Percentiles rank a stretch among this genome's conserved stretches.
These are phyloP conservation scores for Alectoris magna DNA, from an alignment of 2,797 vertebrate genomes.

Conservation along the genomic window DNA sequence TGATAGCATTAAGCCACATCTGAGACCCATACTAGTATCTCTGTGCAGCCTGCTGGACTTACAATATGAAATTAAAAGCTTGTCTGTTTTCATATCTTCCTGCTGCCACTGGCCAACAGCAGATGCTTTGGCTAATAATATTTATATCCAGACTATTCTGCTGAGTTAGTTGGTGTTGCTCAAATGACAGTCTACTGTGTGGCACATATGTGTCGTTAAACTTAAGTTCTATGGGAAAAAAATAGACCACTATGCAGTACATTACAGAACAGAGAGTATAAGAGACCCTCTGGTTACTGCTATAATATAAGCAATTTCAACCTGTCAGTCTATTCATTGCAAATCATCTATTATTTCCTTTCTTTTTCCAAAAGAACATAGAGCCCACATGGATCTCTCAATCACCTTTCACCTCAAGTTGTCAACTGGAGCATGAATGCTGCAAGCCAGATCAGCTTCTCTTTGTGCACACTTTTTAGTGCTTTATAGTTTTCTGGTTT, in stretches of 20 bases:
- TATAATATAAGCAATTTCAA: not conserved
- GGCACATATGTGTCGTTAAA: not conserved
- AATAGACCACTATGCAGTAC: fast-evolving
- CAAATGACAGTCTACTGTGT: not conserved
- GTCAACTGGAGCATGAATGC: not conserved
- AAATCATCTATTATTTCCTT: not conserved
- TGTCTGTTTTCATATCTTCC: not conserved
- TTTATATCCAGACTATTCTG: not conserved
- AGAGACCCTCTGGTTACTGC: not conserved
- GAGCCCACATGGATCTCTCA: not conserved
- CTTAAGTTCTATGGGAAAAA: not conserved
- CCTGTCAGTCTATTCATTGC: not conserved
- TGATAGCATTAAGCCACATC: not conserved
- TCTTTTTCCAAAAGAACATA: not conserved
- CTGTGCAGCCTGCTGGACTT: not conserved
- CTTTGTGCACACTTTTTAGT: not conserved
- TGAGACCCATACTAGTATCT: not conserved
- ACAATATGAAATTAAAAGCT: not conserved
- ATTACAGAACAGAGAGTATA: not conserved
- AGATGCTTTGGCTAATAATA: conserved; percentile 14
- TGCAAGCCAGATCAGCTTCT: not conserved
- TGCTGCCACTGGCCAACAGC: not conserved
- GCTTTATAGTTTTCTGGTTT: not conserved
- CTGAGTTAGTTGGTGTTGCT: not conserved
- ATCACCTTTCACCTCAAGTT: not conserved